Percentiles rank a stretch among this genome's conserved stretches.
phyloP scores from a whole-genome alignment of 2,113 vertebrate genomes.

The Rhabdomys dilectus region DNA sequence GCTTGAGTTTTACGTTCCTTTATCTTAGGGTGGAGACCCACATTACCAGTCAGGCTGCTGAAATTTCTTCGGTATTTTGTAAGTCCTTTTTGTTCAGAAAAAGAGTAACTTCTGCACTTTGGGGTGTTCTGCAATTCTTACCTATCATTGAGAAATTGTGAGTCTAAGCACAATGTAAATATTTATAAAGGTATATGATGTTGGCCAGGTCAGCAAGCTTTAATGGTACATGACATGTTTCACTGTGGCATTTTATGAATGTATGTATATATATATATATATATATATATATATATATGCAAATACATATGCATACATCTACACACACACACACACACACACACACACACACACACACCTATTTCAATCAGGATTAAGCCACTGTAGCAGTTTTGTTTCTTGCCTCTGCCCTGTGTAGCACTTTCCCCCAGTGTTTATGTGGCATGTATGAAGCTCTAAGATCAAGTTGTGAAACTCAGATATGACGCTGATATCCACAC shows the following conservation, averaged over 20 bases:
- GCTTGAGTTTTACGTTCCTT: not conserved
- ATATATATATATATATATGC: no score
- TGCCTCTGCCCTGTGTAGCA: no score
- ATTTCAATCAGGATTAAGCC: not conserved
- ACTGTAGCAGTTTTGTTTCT: not conserved
- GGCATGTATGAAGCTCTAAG: accelerated
- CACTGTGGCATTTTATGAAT: not conserved
- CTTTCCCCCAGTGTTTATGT: not conserved
- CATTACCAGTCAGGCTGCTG: not conserved
- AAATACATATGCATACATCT: no score
- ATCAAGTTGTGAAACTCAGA: accelerated
- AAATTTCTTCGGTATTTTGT: not conserved
- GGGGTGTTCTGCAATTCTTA: not conserved
- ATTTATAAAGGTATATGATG: not conserved
- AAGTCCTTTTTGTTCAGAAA: not conserved
- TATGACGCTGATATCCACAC: accelerated
- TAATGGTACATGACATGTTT: not conserved
- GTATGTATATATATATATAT: no score
- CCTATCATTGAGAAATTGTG: not conserved
- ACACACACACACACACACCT: no score
- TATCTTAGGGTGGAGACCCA: not conserved
- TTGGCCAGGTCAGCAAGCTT: not conserved
- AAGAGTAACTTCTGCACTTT: not conserved
- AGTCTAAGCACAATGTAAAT: not conserved
- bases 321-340: no score